These are phyloP conservation scores for Ecdyonurus torrentis DNA, from an alignment of 2,888 invertebrate species.

Conservation along the genomic window DNA sequence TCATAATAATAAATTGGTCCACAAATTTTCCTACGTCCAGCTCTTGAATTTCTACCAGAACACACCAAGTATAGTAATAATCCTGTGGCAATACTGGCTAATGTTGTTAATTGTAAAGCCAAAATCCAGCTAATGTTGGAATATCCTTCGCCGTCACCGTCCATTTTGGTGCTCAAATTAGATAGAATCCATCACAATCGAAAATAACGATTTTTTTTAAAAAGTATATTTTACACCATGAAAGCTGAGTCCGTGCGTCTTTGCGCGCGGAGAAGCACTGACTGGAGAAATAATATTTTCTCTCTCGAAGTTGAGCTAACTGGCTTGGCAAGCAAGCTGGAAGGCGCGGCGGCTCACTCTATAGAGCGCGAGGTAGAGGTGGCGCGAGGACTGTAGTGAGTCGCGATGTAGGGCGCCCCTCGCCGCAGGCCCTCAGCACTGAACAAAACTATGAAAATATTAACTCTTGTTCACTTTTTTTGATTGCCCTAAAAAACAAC, in stretches of 20 bases:
- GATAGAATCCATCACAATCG: too few species aligned
- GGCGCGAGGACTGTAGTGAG: not conserved
- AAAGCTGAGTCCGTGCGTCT: not conserved
- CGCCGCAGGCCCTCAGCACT: not conserved
- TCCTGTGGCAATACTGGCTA: slow-evolving; percentile 71
- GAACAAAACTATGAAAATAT: not conserved
- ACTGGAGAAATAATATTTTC: too few species aligned
- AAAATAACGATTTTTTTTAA: too few species aligned
- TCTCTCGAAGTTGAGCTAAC: too few species aligned
- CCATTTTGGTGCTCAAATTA: not conserved
- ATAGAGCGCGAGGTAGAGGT: not conserved
- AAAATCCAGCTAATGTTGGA: slow-evolving; percentile 29
- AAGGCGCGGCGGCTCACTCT: not conserved
- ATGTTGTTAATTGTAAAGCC: slow-evolving; percentile 61
- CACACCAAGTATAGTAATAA: slow-evolving; percentile 58
- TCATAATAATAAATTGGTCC: not conserved
- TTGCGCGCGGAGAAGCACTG: not conserved
- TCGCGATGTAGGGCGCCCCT: not conserved
- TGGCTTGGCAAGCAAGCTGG: too few species aligned
- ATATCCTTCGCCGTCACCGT: not conserved
- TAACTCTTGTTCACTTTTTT: not conserved
- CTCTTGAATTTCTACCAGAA: slow-evolving; percentile 13
- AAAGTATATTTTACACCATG: too few species aligned
- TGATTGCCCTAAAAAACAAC: not conserved
- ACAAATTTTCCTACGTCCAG: not conserved